phyloP scores from a whole-genome alignment of 2,113 vertebrate genomes.

The Falco punctatus region DNA sequence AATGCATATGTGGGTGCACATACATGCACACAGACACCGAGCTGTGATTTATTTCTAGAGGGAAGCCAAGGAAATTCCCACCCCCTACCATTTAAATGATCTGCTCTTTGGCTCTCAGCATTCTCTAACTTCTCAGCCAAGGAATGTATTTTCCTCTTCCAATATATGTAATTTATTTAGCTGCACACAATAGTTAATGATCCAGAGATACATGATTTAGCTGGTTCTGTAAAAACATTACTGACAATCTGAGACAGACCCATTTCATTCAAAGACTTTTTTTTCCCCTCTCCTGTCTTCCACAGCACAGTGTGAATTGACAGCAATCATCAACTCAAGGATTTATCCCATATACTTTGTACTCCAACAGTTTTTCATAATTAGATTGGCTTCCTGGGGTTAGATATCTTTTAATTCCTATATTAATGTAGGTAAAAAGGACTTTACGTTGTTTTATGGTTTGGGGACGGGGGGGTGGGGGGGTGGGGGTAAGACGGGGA shows the following conservation, averaged over 20 bases:
- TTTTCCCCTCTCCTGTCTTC: neutral
- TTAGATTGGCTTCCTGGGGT: neutral
- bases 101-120: constrained; percentile 23
- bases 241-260: neutral
- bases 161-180: constrained; percentile 37
- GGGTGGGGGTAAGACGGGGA: neutral
- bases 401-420: constrained; percentile 1
- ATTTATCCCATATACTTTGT: neutral
- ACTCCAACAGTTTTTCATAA: neutral
- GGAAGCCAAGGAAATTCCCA: constrained; percentile 66
- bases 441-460: neutral
- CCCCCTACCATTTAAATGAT: constrained; percentile 21
- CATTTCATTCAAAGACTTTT: neutral
- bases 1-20: neutral
- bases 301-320: neutral
- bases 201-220: neutral
- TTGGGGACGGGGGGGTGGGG: fast-evolving
- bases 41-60: constrained; percentile 50
- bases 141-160: constrained; percentile 42
- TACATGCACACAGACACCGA: neutral
- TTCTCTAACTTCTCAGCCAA: constrained; percentile 45
- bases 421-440: neutral
- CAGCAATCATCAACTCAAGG: neutral
- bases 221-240: neutral
- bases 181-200: constrained; percentile 50